Base-by-base conservation (phyloP, 2,888 invertebrate species). In the Busseola fusca region DNA sequence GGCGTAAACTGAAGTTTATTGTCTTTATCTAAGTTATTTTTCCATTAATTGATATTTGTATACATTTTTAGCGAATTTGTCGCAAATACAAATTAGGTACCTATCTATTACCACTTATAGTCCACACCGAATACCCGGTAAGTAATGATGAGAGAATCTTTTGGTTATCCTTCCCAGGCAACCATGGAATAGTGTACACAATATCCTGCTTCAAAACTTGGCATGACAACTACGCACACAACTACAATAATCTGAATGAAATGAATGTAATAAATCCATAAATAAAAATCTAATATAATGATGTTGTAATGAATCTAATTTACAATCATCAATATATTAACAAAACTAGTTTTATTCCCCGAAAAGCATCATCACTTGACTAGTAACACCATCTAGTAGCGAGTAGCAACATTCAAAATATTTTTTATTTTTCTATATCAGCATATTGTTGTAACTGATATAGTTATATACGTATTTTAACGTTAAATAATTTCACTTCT, bases 331-430 rank as follows among this genome's bases (percentile, higher is more conserved):
- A 34, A 34, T 30, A 45, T 42, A 34, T 27, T 16, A 48, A 10
- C 6, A 3, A 34, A 25, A 48, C 14, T 21, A 30, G 6, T 21
- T 54, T 37, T 0, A 25, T 6, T 25, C 6, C 27, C 54, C 4
- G 18, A 59, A 40, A n/a, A 64, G 34, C 14, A 34, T 1, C 16
- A 37, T 45, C 21, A 14, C 10, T 10, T 27, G 10, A 27, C 42
- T 21, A 6, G 25, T 59, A 66, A 40, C 70, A 81, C 72, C 77
- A 84, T 70, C 84, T 84, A 66, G 74, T 58, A 64, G n/a, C 48
- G 71, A 78, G 65, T 79, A 84, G 83, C 67, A 16, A 18, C 18
- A 80, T 30, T 45, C 14, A 59, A 30, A 34, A 16, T 1, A 0
- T 14, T 25, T 3, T 50, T 21, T 14, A 18, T 21, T 30, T 25